These are phyloP conservation scores for Oryctolagus cuniculus DNA, from an alignment of 2,113 vertebrate genomes.

Conservation along the genomic window mOryCun1.1 NC_091432.1:176178001-176178500, in stretches of 20 bases:
- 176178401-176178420: neutral
- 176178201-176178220: neutral
- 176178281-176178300: neutral
- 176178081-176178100: conserved; percentile 74
- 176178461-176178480: neutral
- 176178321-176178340: neutral
- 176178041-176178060: neutral
- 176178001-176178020: conserved; percentile 24
- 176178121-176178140: conserved; percentile 68
- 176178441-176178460: neutral
- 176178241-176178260: conserved; percentile 13
- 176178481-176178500: neutral
- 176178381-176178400: neutral
- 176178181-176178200: conserved; percentile 17
- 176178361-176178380: neutral
- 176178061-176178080: conserved; percentile 59
- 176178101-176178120: conserved; percentile 73
- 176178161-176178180: conserved; percentile 56
- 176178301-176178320: neutral
- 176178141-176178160: conserved; percentile 66
- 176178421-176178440: neutral
- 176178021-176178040: conserved; percentile 57
- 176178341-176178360: neutral
- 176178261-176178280: neutral
- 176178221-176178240: neutral